phyloP scores from a whole-genome alignment of 2,888 invertebrate species.

The Torymus texanus region DNA sequence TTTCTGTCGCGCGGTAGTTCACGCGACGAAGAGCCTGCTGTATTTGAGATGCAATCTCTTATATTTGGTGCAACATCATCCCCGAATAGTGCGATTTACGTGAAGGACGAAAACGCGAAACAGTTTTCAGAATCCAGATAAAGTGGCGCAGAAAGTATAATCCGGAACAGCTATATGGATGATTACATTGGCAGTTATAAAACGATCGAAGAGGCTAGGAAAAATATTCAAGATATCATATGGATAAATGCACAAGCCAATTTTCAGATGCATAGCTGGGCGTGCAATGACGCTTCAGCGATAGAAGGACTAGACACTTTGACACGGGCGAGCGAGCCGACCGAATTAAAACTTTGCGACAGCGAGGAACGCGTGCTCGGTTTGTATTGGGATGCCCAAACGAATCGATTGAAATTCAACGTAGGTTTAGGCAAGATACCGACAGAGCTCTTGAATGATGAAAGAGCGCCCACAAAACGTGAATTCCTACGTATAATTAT shows the following conservation, averaged over 20 bases:
- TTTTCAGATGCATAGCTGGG: neutral
- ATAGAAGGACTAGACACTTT: neutral
- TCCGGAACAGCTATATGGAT: neutral
- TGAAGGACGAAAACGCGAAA: slow-evolving; percentile 23
- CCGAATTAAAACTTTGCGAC: too few species aligned
- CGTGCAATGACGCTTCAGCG: neutral
- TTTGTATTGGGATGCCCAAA: too few species aligned
- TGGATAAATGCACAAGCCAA: neutral
- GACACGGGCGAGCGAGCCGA: too few species aligned
- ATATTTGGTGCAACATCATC: slow-evolving; percentile 17
- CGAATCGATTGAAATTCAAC: too few species aligned
- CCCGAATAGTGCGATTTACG: slow-evolving; percentile 6
- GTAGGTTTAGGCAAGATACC: too few species aligned
- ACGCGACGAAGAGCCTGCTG: neutral
- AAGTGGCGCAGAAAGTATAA: too few species aligned
- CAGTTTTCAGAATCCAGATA: neutral
- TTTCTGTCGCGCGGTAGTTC: slow-evolving; percentile 4
- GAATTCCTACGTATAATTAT: too few species aligned
- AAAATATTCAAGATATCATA: neutral
- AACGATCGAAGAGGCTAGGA: neutral
- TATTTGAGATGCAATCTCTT: slow-evolving; percentile 3
- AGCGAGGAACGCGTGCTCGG: too few species aligned
- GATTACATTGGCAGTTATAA: neutral
- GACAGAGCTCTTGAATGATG: too few species aligned
- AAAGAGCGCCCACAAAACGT: too few species aligned